Percentiles rank a stretch among this genome's conserved stretches.
These are phyloP conservation scores for Epizoanthus scotinus DNA, from an alignment of 92 coral and sea anemone species.

Conservation along the genomic window DNA sequence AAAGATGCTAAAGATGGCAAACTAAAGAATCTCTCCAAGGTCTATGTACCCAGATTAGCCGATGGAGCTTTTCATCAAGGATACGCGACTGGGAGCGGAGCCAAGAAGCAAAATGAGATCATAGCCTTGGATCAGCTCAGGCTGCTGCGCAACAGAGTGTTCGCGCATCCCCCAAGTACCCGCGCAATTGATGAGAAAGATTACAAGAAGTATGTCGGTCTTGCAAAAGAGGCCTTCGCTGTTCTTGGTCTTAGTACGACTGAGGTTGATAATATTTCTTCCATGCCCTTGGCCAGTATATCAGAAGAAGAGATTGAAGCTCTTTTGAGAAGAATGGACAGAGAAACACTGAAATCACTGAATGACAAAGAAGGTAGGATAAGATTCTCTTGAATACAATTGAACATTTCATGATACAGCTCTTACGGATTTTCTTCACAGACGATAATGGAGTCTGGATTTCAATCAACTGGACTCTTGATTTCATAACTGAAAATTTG, in stretches of 20 bases:
- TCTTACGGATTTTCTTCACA: too few relatives aligned
- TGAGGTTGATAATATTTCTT: background rate
- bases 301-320: too few relatives aligned
- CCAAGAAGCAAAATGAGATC: background rate
- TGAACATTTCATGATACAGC: too few relatives aligned
- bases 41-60: background rate
- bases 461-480: too few relatives aligned
- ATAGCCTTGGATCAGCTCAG: constrained; percentile 9
- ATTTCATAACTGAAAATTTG: too few relatives aligned
- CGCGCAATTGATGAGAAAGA: background rate
- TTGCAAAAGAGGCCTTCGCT: constrained; percentile 5
- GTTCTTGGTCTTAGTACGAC: background rate
- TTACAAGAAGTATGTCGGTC: background rate
- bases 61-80: background rate
- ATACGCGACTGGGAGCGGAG: background rate
- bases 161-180: background rate
- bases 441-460: too few relatives aligned
- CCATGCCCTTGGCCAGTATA: background rate
- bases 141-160: constrained; percentile 6
- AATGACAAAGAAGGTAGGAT: too few relatives aligned
- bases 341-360: too few relatives aligned
- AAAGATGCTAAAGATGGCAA: background rate
- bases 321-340: too few relatives aligned
- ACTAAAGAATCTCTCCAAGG: background rate
- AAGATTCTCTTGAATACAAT: too few relatives aligned